A percentile compares a stretch with the other conserved stretches of the same genome.
Evolutionary conservation across 2,113 vertebrate genomes (phyloP).

Genomic region (Poeciliopsis turrubarensis): DNA sequence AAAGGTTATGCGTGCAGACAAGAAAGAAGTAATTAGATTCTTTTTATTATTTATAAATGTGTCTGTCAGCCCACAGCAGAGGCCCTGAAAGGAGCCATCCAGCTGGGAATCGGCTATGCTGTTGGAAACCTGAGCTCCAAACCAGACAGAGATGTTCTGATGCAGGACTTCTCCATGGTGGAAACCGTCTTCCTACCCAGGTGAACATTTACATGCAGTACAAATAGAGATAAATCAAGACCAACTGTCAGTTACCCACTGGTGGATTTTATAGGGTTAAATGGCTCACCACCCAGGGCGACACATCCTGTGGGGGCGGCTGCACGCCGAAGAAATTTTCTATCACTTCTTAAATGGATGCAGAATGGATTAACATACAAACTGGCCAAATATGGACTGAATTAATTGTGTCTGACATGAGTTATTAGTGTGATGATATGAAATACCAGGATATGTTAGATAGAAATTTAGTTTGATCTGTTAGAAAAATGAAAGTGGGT

Average conservation of each 20-base stretch:
- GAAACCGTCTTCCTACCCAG: conserved; percentile 96
- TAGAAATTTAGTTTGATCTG: neutral
- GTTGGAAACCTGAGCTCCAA: conserved; percentile 96
- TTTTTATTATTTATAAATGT: neutral
- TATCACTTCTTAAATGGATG: too few relatives aligned
- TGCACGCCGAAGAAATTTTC: too few relatives aligned
- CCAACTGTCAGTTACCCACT: neutral
- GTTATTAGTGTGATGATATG: too few relatives aligned
- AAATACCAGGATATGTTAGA: neutral
- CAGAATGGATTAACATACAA: neutral
- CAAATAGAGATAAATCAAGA: too few relatives aligned
- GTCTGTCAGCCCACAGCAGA: conserved; percentile 84
- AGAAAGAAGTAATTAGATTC: neutral
- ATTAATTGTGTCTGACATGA: neutral
- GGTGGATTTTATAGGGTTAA: neutral
- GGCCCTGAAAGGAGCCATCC: conserved; percentile 93
- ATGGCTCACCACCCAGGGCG: neutral
- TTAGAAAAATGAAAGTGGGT: neutral
- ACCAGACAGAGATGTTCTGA: conserved; percentile 95
- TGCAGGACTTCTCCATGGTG: conserved; percentile 98
- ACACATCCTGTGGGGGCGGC: too few relatives aligned
- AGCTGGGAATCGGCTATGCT: conserved; percentile 93
- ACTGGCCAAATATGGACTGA: too few relatives aligned
- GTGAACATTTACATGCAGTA: conserved; percentile 67
- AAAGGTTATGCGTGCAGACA: neutral